These are phyloP conservation scores for Eleginops maclovinus DNA, from an alignment of 2,113 vertebrate species.

Conservation along the genomic window DNA sequence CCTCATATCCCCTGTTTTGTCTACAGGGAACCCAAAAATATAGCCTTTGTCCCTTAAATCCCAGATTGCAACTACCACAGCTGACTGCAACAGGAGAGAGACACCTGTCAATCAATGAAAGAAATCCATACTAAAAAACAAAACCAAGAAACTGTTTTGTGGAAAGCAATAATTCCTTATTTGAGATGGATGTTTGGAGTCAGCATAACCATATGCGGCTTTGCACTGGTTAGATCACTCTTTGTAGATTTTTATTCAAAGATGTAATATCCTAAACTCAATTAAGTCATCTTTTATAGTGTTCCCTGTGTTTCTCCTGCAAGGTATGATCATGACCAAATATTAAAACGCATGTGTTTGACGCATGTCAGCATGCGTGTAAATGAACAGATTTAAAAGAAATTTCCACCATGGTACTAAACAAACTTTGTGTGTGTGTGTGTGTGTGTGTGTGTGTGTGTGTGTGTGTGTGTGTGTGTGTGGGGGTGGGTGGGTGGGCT, in stretches of 20 bases:
- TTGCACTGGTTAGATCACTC: neutral
- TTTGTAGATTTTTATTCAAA: neutral
- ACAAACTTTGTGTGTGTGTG: neutral
- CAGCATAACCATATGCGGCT: neutral
- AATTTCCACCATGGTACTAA: neutral
- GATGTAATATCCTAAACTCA: neutral
- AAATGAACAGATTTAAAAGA: neutral
- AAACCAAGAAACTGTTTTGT: neutral
- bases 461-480: slow-evolving; percentile 9
- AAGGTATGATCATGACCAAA: no score
- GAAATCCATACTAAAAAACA: neutral
- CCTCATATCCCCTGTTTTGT: no score
- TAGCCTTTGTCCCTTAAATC: no score
- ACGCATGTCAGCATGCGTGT: no score
- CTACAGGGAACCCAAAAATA: no score
- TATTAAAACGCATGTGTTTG: no score
- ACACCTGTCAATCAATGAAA: slow-evolving; percentile 16
- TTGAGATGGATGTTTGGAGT: neutral
- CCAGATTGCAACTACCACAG: neutral
- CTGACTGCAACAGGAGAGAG: neutral
- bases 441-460: slow-evolving; percentile 15
- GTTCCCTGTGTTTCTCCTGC: neutral
- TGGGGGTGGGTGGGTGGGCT: slow-evolving; percentile 2
- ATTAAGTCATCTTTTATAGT: neutral
- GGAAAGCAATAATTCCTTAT: neutral